Evolutionary conservation across 2,888 invertebrate genomes (phyloP), one percentile per base, ranked within the genome.

Genomic region (Rotaria magnacalcarata): DNA sequence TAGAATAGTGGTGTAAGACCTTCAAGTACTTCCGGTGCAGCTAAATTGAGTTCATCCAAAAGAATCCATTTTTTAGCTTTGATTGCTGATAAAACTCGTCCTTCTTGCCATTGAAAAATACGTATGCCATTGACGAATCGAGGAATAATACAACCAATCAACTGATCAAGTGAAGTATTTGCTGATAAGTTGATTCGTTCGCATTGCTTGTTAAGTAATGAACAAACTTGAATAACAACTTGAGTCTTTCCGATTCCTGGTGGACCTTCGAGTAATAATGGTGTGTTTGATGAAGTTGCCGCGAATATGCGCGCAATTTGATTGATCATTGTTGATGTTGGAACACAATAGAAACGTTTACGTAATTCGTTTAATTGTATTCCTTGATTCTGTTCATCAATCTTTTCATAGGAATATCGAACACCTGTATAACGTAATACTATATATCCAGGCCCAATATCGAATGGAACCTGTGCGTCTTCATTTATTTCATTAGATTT

Each of bases 261-360:
- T 52, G 84, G 84, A 19, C 84, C 84, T 52, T 52, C 84, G 27
- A 84, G 84, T 14, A 84, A 16, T 14, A 84, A 27, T 19, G 84
- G 84, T 43, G 50, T 52, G n/a, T 52, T 52, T 14, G 84, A 52
- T 27, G 52, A 52, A 52, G 52, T 19, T 14, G 84, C 50, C n/a
- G 52, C 84, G 52, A 84, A 84, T 84, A 84, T 84, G 14, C 84
- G 11, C 16, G 84, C 50, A 10, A 84, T 84, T 34, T 84, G 84
- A 27, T 52, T 84, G 7, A 84, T 3, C 27, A 84, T 34, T 27
- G 84, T 84, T 27, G 52, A 52, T 27, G 84, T 84, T 6, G 84
- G 84, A 6, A 52, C 52, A 52, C 52, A 84, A 21, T 2, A 5
- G 0, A 84, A 19, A 0, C 27, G 27, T 16, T 84, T 16, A 4